A percentile compares a stretch with the other conserved stretches of the same genome.
phyloP scores from a whole-genome alignment of 2,797 vertebrate genomes.

The Gadopsis marmoratus region DNA sequence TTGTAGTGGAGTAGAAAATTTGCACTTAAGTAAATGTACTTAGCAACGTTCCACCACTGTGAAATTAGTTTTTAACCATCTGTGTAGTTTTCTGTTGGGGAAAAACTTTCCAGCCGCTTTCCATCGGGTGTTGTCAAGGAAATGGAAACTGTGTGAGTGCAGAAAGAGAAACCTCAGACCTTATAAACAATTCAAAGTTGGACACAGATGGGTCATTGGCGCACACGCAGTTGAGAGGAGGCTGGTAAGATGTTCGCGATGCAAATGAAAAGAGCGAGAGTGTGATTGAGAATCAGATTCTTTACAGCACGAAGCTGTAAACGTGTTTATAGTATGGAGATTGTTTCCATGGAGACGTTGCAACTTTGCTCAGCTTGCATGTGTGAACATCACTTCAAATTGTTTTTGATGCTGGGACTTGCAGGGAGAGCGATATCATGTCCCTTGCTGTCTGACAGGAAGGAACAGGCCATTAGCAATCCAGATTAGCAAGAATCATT shows the following conservation, averaged over 20 bases:
- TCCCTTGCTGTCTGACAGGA: slow-evolving; percentile 61
- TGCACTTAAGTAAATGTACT: background rate
- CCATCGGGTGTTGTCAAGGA: slow-evolving; percentile 4
- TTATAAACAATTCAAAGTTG: slow-evolving; percentile 12
- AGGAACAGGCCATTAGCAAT: slow-evolving; percentile 70
- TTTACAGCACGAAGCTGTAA: slow-evolving; percentile 36
- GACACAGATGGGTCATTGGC: slow-evolving; percentile 3
- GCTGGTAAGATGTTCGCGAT: background rate
- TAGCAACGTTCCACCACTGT: background rate
- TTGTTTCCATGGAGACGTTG: slow-evolving; percentile 66
- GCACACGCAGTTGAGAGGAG: slow-evolving; percentile 9
- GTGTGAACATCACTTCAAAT: slow-evolving; percentile 55
- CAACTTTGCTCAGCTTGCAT: slow-evolving; percentile 39
- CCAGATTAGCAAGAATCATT: slow-evolving; percentile 67
- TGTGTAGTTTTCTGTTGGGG: background rate
- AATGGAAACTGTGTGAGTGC: slow-evolving; percentile 25
- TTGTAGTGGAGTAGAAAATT: background rate
- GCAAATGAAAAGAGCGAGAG: slow-evolving; percentile 18
- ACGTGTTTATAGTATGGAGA: slow-evolving; percentile 39
- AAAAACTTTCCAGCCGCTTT: slow-evolving; percentile 18
- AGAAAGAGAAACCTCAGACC: background rate
- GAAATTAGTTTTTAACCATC: background rate
- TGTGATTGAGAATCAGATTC: slow-evolving; percentile 34
- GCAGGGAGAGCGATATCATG: slow-evolving; percentile 45
- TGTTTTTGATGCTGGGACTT: slow-evolving; percentile 46